Conservation (phyloP, 2,113 vertebrate species). For the Crypturellus undulatus region DNA sequence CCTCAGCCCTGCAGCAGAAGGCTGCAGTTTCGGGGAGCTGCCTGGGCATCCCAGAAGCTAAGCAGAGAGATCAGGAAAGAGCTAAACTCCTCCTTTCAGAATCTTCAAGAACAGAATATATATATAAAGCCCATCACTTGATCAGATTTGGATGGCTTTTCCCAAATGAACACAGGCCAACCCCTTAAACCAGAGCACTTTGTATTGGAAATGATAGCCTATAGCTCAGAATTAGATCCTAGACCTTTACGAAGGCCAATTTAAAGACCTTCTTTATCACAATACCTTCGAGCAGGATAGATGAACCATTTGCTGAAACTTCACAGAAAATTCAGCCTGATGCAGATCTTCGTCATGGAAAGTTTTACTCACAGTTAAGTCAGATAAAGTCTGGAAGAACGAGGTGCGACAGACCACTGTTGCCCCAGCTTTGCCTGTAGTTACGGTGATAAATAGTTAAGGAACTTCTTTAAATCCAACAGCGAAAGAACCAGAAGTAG, state of each 20-base stretch:
- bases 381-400: background rate
- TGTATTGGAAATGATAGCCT: background rate
- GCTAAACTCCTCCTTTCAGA: background rate
- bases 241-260: background rate
- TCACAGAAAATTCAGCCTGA: background rate
- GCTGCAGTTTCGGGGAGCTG: background rate
- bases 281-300: background rate
- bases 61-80: background rate
- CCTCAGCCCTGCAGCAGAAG: background rate
- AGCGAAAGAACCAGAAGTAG: background rate
- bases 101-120: background rate
- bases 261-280: background rate
- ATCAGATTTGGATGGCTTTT: background rate
- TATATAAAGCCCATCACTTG: background rate
- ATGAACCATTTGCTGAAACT: background rate
- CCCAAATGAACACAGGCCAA: background rate
- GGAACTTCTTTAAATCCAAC: background rate
- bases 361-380: background rate
- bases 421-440: background rate
- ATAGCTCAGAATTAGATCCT: background rate
- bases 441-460: background rate
- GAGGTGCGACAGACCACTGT: background rate
- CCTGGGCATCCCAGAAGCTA: accelerated
- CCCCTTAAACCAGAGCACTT: background rate
- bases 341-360: background rate